These are phyloP conservation scores for Macrotrachela quadricornifera DNA, from an alignment of 1,140 invertebrate species.

Conservation along the genomic window DNA sequence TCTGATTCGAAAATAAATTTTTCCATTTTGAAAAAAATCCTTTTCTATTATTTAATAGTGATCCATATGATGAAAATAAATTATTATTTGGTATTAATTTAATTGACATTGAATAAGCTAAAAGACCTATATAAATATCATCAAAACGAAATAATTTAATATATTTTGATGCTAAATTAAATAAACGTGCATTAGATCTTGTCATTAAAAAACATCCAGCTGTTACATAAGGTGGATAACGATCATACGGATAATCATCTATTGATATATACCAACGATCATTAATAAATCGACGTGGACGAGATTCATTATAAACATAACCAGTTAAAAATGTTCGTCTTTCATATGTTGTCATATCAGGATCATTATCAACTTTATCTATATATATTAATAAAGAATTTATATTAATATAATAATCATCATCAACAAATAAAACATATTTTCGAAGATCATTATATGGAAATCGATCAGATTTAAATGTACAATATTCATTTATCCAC, in stretches of 20 bases:
- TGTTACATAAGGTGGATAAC: slow-evolving; percentile 6
- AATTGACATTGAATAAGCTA: slow-evolving; percentile 1
- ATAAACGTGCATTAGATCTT: not conserved
- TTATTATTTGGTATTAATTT: not conserved
- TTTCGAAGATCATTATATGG: not conserved
- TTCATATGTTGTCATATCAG: not conserved
- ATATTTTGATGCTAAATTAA: slow-evolving; percentile 1
- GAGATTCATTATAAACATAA: not conserved
- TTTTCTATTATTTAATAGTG: too few relatives aligned
- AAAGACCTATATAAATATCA: slow-evolving; percentile 8
- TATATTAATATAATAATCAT: slow-evolving; percentile 3
- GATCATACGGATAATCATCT: slow-evolving; percentile 4
- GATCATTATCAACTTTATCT: not conserved
- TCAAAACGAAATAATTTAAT: slow-evolving; percentile 5
- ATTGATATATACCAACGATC: slow-evolving; percentile 5
- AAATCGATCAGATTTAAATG: slow-evolving; percentile 3
- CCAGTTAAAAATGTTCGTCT: not conserved
- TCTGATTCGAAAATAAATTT: too few relatives aligned
- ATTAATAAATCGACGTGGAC: not conserved
- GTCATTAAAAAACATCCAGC: slow-evolving; percentile 4
- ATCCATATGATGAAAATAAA: too few relatives aligned
- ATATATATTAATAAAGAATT: slow-evolving; percentile 2
- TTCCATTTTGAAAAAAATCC: too few relatives aligned
- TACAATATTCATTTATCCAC: slow-evolving; percentile 4
- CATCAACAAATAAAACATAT: slow-evolving; percentile 1